phyloP scores from a whole-genome alignment of 2,888 invertebrate genomes.

The Polyommatus iphigenia region DNA sequence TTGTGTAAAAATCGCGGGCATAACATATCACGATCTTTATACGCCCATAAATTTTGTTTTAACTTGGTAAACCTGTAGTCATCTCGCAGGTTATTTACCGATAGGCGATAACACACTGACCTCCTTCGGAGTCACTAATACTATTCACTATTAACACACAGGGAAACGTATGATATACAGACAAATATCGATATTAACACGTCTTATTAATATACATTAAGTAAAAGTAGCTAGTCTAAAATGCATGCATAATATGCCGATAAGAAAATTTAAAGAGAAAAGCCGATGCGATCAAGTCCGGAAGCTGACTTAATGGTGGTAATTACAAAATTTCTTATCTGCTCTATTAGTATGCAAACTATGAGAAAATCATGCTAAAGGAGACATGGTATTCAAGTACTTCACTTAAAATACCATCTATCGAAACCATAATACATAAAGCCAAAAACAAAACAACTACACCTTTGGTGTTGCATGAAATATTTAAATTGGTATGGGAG shows the following conservation, averaged over 20 bases:
- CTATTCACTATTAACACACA: slow-evolving; percentile 1
- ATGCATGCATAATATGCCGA: slow-evolving; percentile 13
- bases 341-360: background rate
- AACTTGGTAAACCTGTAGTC: slow-evolving; percentile 13
- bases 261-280: slow-evolving; percentile 20
- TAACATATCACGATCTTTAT: slow-evolving; percentile 10
- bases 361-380: background rate
- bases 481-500: slow-evolving; percentile 17
- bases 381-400: background rate
- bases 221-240: slow-evolving; percentile 22
- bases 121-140: slow-evolving; percentile 3
- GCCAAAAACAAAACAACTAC: background rate
- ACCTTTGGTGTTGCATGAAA: slow-evolving; percentile 17
- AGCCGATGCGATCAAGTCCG: slow-evolving; percentile 2
- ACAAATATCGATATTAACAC: background rate
- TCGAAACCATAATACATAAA: background rate
- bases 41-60: slow-evolving; percentile 4
- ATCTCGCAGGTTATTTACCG: slow-evolving; percentile 8
- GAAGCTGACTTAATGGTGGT: background rate
- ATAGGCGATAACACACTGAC: slow-evolving; percentile 23
- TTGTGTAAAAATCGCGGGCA: background rate
- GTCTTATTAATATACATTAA: slow-evolving; percentile 13
- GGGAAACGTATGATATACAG: background rate
- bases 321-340: slow-evolving; percentile 8
- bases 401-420: background rate